These are phyloP conservation scores for Equus przewalskii DNA, from an alignment of 2,113 vertebrate species.

Conservation along the genomic window DNA sequence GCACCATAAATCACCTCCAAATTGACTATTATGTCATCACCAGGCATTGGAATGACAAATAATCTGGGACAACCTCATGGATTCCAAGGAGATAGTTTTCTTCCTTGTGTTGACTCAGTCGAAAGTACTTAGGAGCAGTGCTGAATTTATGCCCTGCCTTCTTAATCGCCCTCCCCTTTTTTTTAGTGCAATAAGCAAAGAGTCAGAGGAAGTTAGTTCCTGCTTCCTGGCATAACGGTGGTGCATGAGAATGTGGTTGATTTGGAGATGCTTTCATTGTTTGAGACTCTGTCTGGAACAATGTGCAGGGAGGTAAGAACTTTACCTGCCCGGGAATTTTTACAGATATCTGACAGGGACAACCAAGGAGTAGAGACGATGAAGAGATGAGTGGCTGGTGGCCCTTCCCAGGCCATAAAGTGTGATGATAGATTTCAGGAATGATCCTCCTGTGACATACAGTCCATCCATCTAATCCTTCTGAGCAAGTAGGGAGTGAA, in stretches of 20 bases:
- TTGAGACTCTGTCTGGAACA: slow-evolving; percentile 6
- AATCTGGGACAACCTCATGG: slow-evolving; percentile 78
- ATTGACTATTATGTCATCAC: slow-evolving; percentile 84
- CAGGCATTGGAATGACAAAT: slow-evolving; percentile 79
- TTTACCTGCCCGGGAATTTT: not conserved
- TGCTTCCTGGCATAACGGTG: not conserved
- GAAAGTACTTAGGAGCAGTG: slow-evolving; percentile 63
- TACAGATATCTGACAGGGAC: not conserved
- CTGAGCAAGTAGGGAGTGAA: slow-evolving; percentile 83
- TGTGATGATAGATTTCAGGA: slow-evolving; percentile 81
- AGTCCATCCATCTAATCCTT: slow-evolving; percentile 80
- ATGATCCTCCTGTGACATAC: slow-evolving; percentile 31
- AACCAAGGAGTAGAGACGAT: not conserved
- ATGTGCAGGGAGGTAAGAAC: not conserved
- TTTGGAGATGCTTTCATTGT: not conserved
- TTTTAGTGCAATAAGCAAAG: not conserved
- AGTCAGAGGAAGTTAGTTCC: slow-evolving; percentile 6
- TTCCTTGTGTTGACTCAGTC: slow-evolving; percentile 78
- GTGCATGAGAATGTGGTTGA: not conserved
- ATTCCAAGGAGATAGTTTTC: slow-evolving; percentile 75
- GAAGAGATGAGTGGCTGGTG: slow-evolving; percentile 49
- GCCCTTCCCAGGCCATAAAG: slow-evolving; percentile 68
- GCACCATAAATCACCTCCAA: slow-evolving; percentile 86
- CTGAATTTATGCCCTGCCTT: slow-evolving; percentile 5
- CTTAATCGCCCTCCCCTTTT: not conserved